Evolutionary conservation across 2,113 vertebrate genomes (phyloP), one percentile per base, ranked within the genome.

Genomic region (Motacilla tschutschensis): DNA sequence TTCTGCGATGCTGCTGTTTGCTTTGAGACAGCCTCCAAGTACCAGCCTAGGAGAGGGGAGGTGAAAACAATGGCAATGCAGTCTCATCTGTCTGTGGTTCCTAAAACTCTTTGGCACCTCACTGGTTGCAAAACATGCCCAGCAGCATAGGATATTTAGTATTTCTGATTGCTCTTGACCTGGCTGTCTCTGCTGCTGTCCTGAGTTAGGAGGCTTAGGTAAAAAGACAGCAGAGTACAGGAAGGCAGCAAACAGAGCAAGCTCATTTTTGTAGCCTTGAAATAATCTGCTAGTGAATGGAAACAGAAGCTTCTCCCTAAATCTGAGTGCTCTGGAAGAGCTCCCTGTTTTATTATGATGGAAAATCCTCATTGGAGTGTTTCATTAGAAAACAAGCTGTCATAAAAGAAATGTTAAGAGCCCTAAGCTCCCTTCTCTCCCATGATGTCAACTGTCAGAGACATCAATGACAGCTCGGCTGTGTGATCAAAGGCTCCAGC

Each of bases 381-480:
- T 93, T 81, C 4, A 3, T 66, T 77, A 77, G 90, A 77, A 93
- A 95, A 94, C 87, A 94, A 92, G 79, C 67, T 66, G 82, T 74
- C 86, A 90, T 82, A 87, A 93, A 90, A 83, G 81, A 91, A 91
- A 91, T 25, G 72, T 90, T 85, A 92, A 92, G 86, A 90, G 86
- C 75, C 75, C 60, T 84, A 88, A 93, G 90, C 92, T 84, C 59
- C 75, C 86, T 57, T 92, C 79, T 79, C 71, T 86, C 66, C 60
- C 88, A 76, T 91, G 94, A 89, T 95, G 93, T 92, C 94, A 91
- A 63, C 91, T 88, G 78, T 91, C 90, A 91, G 90, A 82, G 64
- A 63, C 86, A 90, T 88, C 88, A 53, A 8, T 5, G 44, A 76
- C 86, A 88, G 83, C 92, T 95, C 59, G 14, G 71, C 86, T 64